Percentiles rank a stretch among this genome's conserved stretches.
Conservation (phyloP, 2,113 vertebrate species). For the Leptobrachium ailaonicum region DNA sequence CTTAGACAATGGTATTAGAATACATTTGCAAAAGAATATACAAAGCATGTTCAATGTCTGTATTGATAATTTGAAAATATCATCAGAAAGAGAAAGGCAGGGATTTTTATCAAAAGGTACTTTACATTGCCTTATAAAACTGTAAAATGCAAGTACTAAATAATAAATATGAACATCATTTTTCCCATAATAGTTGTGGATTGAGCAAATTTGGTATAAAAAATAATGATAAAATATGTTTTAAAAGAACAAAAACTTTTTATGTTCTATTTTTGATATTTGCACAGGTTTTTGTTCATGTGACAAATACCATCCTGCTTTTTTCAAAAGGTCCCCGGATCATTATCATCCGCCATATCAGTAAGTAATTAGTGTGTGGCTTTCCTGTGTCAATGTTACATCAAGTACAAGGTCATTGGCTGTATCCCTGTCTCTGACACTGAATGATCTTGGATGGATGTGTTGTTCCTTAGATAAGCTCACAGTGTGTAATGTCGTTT, state of each 20-base stretch:
- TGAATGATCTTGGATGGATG: slow-evolving; percentile 7
- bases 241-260: background rate
- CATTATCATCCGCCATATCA: background rate
- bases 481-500: slow-evolving; percentile 3
- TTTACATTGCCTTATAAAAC: no score
- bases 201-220: background rate
- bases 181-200: no score
- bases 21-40: no score
- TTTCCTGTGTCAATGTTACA: background rate
- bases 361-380: slow-evolving; percentile 1
- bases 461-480: slow-evolving; percentile 1
- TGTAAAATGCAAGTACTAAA: no score
- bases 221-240: background rate
- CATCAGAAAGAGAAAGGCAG: no score
- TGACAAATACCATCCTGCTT: background rate
- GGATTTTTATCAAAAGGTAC: no score
- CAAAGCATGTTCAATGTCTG: no score
- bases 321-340: background rate
- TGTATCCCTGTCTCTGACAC: slow-evolving; percentile 2
- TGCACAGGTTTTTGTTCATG: background rate
- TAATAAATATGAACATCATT: no score
- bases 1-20: no score
- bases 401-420: slow-evolving; percentile 11
- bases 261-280: background rate
- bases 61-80: no score